These are phyloP conservation scores for Cyrtodaria siliqua DNA, from an alignment of 2,888 invertebrate species.

Conservation along the genomic window DNA sequence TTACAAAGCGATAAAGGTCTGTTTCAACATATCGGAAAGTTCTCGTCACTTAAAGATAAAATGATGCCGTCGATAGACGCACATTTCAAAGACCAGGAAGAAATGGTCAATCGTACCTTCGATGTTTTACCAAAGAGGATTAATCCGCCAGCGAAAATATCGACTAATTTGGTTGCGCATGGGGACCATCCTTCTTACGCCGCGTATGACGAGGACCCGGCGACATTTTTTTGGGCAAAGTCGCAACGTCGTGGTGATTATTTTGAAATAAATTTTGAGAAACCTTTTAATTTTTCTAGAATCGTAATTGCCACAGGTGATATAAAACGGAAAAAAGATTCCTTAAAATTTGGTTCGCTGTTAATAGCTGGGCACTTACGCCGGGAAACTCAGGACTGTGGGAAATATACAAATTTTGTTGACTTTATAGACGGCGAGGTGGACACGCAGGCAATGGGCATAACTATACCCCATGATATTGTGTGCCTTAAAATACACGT, in stretches of 20 bases:
- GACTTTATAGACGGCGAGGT: slow-evolving; percentile 53
- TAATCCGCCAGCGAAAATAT: slow-evolving; percentile 84
- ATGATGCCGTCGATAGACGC: slow-evolving; percentile 67
- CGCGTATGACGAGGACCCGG: slow-evolving; percentile 74
- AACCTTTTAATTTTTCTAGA: slow-evolving; percentile 58
- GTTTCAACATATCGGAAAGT: slow-evolving; percentile 71
- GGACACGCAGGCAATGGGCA: slow-evolving; percentile 50
- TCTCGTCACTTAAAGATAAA: slow-evolving; percentile 69
- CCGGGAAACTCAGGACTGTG: not conserved
- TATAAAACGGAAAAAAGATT: slow-evolving; percentile 37
- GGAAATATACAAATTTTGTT: not conserved
- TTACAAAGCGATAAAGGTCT: slow-evolving; percentile 57
- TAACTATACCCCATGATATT: slow-evolving; percentile 24
- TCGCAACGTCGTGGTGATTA: slow-evolving; percentile 43
- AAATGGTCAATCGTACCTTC: slow-evolving; percentile 21
- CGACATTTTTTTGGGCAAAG: slow-evolving; percentile 64
- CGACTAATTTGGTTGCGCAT: slow-evolving; percentile 77
- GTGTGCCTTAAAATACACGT: slow-evolving; percentile 29
- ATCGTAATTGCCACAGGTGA: slow-evolving; percentile 67
- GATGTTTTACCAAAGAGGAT: slow-evolving; percentile 43
- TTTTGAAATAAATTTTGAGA: slow-evolving; percentile 59
- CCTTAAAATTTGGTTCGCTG: not conserved
- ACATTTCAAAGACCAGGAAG: slow-evolving; percentile 50
- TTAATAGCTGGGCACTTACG: not conserved
- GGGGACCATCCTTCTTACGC: slow-evolving; percentile 74